Evolutionary conservation across 2,888 invertebrate genomes (phyloP).

Genomic region (Ypsolopha scabrella): DNA sequence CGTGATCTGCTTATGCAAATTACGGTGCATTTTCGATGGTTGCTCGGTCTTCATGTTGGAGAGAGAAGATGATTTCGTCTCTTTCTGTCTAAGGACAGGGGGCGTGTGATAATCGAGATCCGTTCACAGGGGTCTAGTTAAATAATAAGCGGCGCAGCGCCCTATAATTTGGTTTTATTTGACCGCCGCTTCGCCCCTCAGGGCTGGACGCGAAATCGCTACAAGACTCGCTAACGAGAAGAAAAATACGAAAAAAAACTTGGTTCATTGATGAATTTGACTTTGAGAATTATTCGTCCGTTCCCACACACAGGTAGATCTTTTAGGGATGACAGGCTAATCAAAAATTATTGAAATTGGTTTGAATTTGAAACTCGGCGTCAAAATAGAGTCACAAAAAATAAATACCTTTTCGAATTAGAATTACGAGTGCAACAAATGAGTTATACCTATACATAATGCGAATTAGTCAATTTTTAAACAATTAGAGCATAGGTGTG

Average conservation of each 20-base stretch:
- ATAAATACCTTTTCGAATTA: no score
- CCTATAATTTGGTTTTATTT: slow-evolving; percentile 61
- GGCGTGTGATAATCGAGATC: slow-evolving; percentile 48
- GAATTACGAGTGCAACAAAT: no score
- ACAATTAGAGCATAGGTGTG: neutral
- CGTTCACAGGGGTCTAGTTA: slow-evolving; percentile 57
- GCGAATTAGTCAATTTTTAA: neutral
- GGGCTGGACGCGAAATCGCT: slow-evolving; percentile 39
- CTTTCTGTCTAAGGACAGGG: slow-evolving; percentile 29
- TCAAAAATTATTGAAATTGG: no score
- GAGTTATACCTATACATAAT: no score
- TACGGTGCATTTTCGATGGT: slow-evolving; percentile 12
- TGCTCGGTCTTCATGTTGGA: slow-evolving; percentile 9
- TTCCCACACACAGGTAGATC: neutral
- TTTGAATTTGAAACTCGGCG: no score
- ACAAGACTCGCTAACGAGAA: slow-evolving; percentile 54
- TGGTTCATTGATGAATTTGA: slow-evolving; percentile 38
- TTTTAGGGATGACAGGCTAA: neutral
- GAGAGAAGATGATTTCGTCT: slow-evolving; percentile 18
- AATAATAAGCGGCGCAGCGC: slow-evolving; percentile 58
- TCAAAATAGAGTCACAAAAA: neutral
- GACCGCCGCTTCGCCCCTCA: slow-evolving; percentile 35
- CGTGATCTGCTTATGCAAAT: slow-evolving; percentile 36
- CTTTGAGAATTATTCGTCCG: slow-evolving; percentile 17
- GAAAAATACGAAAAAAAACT: slow-evolving; percentile 28